Evolutionary conservation across 2,888 invertebrate genomes (phyloP), one percentile per base, ranked within the genome.

Genomic region (Cerastoderma edule): DNA sequence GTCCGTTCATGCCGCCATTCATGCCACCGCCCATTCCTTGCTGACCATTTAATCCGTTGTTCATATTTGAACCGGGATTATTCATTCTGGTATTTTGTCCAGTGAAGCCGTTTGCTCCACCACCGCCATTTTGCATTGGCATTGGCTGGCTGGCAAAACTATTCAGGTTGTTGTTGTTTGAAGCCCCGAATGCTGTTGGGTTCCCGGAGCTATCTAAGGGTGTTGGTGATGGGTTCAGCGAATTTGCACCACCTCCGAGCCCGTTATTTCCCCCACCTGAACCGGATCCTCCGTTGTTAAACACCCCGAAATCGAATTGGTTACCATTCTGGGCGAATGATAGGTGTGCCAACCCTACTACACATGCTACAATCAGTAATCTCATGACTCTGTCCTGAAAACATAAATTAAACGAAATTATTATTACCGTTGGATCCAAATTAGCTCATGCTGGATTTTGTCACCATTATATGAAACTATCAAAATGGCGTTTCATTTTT

Each of bases 241-340:
- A n/a, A 32, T 46, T 46, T 27, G 48, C 0, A 1, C 64, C 64
- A n/a, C 44, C 19, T 27, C 48, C 65, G 33, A 16, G 19, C 44
- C 10, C 16, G 44, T 10, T 44, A 44, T 44, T 44, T 44, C 48
- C 63, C 4, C n/a, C 27, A 27, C 16, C 19, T 48, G 48, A 33
- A 27, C 53, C 46, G 19, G n/a, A 28, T 8, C 39, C 50, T 10
- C 63, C n/a, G 19, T n/a, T 64, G 30, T 57, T 48, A 30, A 68
- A 68, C 5, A 69, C 39, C 28, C 69, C 68, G 33, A 73, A 67
- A 35, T 67, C 27, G 22, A 68, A 68, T 24, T 68, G 13, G 39
- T 28, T 65, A 27, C 24, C 24, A 35, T 22, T 68, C 50, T 73
- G 73, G 4, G 67, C 73, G n/a, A 22, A 28, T 0, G 73, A 13